phyloP scores from a whole-genome alignment of 2,113 vertebrate species.

The Plecturocebus donacophilus region DNA sequence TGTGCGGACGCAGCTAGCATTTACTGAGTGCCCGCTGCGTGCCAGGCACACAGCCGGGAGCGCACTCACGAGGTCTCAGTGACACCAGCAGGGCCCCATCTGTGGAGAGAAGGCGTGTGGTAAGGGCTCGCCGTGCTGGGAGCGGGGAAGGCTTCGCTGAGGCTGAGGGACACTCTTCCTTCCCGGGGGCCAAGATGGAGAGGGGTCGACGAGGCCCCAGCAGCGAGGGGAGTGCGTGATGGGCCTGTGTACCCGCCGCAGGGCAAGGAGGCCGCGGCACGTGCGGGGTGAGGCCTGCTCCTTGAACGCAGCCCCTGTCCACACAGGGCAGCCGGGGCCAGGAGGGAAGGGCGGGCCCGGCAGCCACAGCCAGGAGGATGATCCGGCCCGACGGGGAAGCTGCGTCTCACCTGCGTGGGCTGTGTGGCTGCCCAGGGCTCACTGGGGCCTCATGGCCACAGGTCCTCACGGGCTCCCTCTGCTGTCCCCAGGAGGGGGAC shows the following conservation, averaged over 20 bases:
- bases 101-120: rapidly evolving
- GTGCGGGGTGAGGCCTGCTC: rapidly evolving
- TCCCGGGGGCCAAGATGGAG: not conserved
- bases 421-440: not conserved
- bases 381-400: rapidly evolving
- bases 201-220: not conserved
- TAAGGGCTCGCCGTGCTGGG: not conserved
- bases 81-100: not conserved
- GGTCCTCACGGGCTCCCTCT: no score
- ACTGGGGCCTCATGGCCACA: not conserved
- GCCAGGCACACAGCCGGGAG: not conserved
- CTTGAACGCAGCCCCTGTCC: no score
- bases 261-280: no score
- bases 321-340: not conserved
- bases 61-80: rapidly evolving
- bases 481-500: not conserved
- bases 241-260: no score
- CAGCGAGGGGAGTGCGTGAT: not conserved
- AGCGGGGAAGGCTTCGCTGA: not conserved
- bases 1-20: rapidly evolving
- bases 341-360: not conserved
- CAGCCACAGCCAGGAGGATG: no score
- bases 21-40: not conserved
- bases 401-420: rapidly evolving
- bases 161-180: not conserved